These are phyloP conservation scores for Drosophila yooni DNA, from an alignment of 2,888 invertebrate genomes.

Conservation along the genomic window DNA sequence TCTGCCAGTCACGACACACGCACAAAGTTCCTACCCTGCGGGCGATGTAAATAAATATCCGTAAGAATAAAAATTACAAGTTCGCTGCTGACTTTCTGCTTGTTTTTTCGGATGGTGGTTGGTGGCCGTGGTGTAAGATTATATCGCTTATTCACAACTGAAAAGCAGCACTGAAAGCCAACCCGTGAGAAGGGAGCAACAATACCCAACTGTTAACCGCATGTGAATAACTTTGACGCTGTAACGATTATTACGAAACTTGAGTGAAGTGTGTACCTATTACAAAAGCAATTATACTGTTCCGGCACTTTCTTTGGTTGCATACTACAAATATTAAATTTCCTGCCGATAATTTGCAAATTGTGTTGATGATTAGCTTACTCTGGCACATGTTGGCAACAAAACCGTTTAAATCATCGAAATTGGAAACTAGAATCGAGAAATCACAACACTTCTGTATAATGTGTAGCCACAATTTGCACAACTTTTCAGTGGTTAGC, in stretches of 20 bases:
- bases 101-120: neutral
- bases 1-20: slow-evolving; percentile 53
- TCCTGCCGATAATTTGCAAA: slow-evolving; percentile 25
- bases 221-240: slow-evolving; percentile 47
- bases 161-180: slow-evolving; percentile 3
- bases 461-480: slow-evolving; percentile 74
- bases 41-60: slow-evolving; percentile 43
- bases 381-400: slow-evolving; percentile 19
- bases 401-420: slow-evolving; percentile 51
- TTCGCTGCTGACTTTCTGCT: slow-evolving; percentile 1
- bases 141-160: slow-evolving; percentile 6
- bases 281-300: neutral
- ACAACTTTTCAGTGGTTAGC: slow-evolving; percentile 75
- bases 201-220: slow-evolving; percentile 11
- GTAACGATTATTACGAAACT: slow-evolving; percentile 47
- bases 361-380: slow-evolving; percentile 60
- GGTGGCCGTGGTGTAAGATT: slow-evolving; percentile 15
- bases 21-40: slow-evolving; percentile 40
- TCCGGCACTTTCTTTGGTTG: slow-evolving; percentile 9
- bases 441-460: slow-evolving; percentile 67
- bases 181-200: slow-evolving; percentile 1
- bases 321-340: slow-evolving; percentile 27
- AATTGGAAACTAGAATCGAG: slow-evolving; percentile 71
- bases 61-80: slow-evolving; percentile 14
- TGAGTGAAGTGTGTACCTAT: neutral